A percentile compares a stretch with the other conserved stretches of the same genome.
Conservation (phyloP, 2,888 invertebrate species). For the Noctua janthe region DNA sequence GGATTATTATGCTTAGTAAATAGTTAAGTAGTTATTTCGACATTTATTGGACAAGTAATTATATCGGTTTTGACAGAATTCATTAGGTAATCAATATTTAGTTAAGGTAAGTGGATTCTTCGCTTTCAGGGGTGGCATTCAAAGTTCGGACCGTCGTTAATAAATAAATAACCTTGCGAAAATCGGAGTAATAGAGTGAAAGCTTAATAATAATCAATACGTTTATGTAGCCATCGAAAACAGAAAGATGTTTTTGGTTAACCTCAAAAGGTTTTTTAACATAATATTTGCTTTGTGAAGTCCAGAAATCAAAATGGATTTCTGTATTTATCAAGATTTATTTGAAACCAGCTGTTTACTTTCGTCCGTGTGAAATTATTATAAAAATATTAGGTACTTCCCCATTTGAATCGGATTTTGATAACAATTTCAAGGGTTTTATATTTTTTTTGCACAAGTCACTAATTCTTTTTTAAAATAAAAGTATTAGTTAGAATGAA, state of each 20-base stretch:
- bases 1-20: background rate
- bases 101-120: background rate
- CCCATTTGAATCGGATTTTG: no score
- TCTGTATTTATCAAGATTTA: background rate
- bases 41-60: slow-evolving; percentile 2
- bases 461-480: no score
- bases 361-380: no score
- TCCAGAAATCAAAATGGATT: background rate
- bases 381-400: no score
- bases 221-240: no score
- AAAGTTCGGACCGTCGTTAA: background rate
- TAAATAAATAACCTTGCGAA: background rate
- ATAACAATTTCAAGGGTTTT: no score
- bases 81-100: slow-evolving; percentile 19
- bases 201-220: no score
- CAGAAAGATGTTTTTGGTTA: no score
- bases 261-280: no score
- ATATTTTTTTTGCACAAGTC: no score
- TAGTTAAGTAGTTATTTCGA: background rate
- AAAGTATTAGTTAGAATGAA: no score
- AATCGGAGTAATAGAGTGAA: background rate
- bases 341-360: background rate
- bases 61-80: background rate
- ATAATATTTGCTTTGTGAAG: background rate
- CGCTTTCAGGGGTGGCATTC: background rate